phyloP scores from a whole-genome alignment of 2,113 vertebrate species.

The Ailurus styani region DNA sequence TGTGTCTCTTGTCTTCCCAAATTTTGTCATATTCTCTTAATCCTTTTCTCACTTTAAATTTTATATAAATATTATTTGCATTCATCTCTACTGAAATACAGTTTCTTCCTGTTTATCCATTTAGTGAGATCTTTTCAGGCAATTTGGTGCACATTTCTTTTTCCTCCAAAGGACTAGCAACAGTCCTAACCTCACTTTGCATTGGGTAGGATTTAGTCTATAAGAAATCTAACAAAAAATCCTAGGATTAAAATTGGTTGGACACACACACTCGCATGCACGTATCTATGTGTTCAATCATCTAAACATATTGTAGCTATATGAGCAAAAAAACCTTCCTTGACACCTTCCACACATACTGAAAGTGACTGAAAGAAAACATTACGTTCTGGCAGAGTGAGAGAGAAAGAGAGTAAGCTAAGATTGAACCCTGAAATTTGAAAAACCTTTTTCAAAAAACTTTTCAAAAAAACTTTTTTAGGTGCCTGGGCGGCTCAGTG shows the following conservation, averaged over 20 bases:
- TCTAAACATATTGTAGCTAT: neutral
- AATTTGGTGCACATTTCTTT: neutral
- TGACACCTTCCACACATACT: no score
- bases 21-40: neutral
- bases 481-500: no score
- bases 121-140: neutral
- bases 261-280: accelerated
- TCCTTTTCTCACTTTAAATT: neutral
- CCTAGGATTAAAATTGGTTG: neutral
- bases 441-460: neutral
- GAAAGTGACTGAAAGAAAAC: neutral
- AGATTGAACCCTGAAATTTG: neutral
- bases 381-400: neutral
- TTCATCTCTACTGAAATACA: neutral
- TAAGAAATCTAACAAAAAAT: neutral
- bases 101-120: neutral
- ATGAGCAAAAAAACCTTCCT: neutral
- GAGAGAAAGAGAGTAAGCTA: neutral
- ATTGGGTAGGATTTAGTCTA: neutral
- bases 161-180: neutral
- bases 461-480: no score
- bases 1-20: neutral
- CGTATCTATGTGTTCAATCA: neutral
- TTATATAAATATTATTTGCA: neutral
- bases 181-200: neutral